Conservation (phyloP, 2,113 vertebrate genomes). For the Campylomormyrus numenius region DNA sequence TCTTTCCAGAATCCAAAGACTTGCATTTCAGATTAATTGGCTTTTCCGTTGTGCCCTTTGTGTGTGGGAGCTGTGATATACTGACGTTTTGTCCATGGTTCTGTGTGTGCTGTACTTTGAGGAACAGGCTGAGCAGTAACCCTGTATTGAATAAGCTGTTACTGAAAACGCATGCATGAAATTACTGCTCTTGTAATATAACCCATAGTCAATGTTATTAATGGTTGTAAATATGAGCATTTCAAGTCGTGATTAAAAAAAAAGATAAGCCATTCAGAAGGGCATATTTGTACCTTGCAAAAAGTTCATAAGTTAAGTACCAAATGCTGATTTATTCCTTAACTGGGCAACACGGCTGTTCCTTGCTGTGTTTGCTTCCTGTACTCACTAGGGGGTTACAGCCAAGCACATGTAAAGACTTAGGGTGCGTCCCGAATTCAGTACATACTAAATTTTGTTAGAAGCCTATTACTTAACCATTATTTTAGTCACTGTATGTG, state of each 20-base stretch:
- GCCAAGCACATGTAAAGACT: background rate
- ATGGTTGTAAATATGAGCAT: background rate
- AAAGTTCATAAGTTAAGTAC: background rate
- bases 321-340: background rate
- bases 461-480: no score
- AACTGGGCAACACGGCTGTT: background rate
- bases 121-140: background rate
- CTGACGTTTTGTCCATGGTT: background rate
- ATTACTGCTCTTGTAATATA: background rate
- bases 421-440: background rate
- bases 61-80: background rate
- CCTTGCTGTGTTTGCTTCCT: background rate
- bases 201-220: background rate
- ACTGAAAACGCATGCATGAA: background rate
- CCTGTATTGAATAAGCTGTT: background rate
- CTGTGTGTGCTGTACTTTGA: background rate
- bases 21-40: background rate
- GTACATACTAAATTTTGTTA: background rate
- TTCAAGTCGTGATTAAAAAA: background rate
- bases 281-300: background rate
- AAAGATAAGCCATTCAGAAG: background rate
- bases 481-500: background rate
- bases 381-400: background rate
- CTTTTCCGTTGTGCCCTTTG: background rate
- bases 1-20: background rate